A percentile compares a stretch with the other conserved stretches of the same genome.
These are phyloP conservation scores for Dreissena polymorpha DNA, from an alignment of 1,140 invertebrate genomes.

Conservation along the genomic window DNA sequence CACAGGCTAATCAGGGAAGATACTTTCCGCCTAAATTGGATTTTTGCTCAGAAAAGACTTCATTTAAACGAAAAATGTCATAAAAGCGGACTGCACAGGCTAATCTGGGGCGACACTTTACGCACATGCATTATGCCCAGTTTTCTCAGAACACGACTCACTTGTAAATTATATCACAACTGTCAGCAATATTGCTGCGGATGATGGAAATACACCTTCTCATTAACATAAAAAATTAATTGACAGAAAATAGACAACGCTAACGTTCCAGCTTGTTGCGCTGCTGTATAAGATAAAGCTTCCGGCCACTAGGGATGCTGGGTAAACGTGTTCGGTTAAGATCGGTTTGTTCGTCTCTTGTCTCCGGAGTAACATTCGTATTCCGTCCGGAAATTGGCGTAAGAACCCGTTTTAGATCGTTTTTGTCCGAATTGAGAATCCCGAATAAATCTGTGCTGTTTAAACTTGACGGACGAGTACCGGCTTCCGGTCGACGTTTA, in stretches of 20 bases:
- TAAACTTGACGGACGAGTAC: neutral
- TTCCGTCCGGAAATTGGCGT: constrained; percentile 44
- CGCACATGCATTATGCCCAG: too few relatives aligned
- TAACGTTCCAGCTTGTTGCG: constrained; percentile 38
- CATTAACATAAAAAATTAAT: too few relatives aligned
- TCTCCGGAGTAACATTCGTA: constrained; percentile 27
- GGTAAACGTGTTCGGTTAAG: constrained; percentile 39
- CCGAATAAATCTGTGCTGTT: constrained; percentile 29
- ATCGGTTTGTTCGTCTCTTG: constrained; percentile 17
- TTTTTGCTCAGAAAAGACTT: too few relatives aligned
- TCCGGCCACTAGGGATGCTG: constrained; percentile 53
- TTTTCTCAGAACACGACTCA: too few relatives aligned
- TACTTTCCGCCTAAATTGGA: too few relatives aligned
- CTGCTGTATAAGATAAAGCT: constrained; percentile 39
- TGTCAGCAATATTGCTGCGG: too few relatives aligned
- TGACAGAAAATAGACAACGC: neutral
- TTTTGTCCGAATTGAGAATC: constrained; percentile 20
- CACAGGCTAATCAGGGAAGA: too few relatives aligned
- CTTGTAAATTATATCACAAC: too few relatives aligned
- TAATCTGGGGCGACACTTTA: too few relatives aligned
- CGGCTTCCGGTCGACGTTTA: constrained; percentile 41
- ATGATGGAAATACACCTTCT: too few relatives aligned
- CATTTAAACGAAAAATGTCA: too few relatives aligned
- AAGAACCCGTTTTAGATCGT: constrained; percentile 43
- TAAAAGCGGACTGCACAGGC: too few relatives aligned